Evolutionary conservation across 2,888 invertebrate genomes (phyloP).

Genomic region (Pheosia tremula): DNA sequence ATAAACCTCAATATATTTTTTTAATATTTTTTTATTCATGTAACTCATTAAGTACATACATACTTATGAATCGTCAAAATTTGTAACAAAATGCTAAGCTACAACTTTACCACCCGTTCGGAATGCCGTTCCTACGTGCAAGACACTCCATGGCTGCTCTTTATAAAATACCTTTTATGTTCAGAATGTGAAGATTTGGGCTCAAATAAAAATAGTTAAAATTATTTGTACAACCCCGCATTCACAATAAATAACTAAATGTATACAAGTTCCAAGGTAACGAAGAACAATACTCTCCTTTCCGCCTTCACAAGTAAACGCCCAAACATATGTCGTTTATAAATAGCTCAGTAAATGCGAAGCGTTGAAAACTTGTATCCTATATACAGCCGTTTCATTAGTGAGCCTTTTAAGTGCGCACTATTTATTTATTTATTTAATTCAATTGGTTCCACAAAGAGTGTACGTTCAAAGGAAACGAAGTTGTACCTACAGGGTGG

Average conservation of each 20-base stretch:
- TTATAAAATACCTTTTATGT: no score
- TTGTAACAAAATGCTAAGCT: no score
- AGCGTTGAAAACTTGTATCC: conserved; percentile 10
- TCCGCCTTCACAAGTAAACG: neutral
- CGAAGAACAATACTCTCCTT: neutral
- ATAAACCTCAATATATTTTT: no score
- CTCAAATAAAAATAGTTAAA: neutral
- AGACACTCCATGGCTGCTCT: no score
- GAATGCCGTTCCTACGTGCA: no score
- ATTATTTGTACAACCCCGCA: neutral
- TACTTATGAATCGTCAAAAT: no score
- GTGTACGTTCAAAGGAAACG: conserved; percentile 53
- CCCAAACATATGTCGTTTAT: conserved; percentile 19
- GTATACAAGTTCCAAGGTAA: neutral
- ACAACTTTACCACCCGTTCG: no score
- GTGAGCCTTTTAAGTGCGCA: conserved; percentile 39
- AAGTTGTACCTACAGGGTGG: conserved; percentile 40
- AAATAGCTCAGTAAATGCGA: conserved; percentile 22
- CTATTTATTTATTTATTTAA: conserved; percentile 61
- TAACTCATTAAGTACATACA: no score
- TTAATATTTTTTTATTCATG: no score
- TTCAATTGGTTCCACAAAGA: conserved; percentile 59
- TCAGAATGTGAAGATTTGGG: no score
- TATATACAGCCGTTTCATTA: conserved; percentile 38
- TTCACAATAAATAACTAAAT: neutral